A percentile compares a stretch with the other conserved stretches of the same genome.
Conservation (phyloP, 2,797 vertebrate species). For the Sebastes dallii region DNA sequence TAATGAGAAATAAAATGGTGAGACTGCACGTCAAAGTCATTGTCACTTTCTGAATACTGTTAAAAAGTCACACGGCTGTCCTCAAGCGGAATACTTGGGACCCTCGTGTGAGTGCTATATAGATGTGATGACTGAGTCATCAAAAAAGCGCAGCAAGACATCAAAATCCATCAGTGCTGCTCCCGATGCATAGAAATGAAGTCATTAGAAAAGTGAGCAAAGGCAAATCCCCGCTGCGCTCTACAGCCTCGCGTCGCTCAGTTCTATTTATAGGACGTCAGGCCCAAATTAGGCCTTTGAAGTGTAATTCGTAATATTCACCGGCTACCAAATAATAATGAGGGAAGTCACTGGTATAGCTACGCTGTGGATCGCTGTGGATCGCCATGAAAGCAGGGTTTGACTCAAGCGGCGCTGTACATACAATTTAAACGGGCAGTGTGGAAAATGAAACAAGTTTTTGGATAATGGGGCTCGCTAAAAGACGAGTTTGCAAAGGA, state of each 20-base stretch:
- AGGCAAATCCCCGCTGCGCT: constrained; percentile 36
- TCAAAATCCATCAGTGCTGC: constrained; percentile 43
- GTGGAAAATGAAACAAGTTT: neutral
- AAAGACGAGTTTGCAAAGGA: neutral
- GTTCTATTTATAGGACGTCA: constrained; percentile 63
- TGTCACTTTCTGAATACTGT: constrained; percentile 12
- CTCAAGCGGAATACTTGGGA: constrained; percentile 16
- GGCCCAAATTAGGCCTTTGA: constrained; percentile 59
- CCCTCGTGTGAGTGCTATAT: constrained; percentile 3
- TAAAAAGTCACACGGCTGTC: constrained; percentile 15
- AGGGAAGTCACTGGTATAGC: constrained; percentile 22
- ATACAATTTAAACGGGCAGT: neutral
- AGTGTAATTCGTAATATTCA: constrained; percentile 46
- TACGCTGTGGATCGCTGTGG: constrained; percentile 10
- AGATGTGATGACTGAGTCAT: constrained; percentile 37
- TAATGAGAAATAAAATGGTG: neutral
- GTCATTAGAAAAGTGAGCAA: constrained; percentile 56
- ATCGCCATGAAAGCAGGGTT: constrained; percentile 17
- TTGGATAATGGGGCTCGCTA: neutral
- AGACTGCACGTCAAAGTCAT: constrained; percentile 1
- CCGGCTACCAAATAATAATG: constrained; percentile 40
- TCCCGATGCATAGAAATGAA: constrained; percentile 60
- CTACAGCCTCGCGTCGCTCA: constrained; percentile 24
- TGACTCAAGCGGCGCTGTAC: neutral
- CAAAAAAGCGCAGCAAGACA: constrained; percentile 32